Evolutionary conservation across 1,140 invertebrate species (phyloP).

Genomic region (Batillaria attramentaria): DNA sequence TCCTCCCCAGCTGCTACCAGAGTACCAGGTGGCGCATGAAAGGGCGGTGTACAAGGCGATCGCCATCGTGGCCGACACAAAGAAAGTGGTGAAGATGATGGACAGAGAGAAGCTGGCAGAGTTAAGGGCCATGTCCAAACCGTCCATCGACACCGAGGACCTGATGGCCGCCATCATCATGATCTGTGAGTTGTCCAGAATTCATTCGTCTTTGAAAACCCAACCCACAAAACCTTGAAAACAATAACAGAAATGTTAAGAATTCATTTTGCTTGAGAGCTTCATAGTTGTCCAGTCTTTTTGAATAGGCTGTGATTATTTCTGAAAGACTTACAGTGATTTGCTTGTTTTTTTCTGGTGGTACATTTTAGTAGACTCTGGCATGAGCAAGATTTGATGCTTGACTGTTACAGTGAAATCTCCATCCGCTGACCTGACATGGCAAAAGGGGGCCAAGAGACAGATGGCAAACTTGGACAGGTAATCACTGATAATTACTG

Average conservation of each 20-base stretch:
- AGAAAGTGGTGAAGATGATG: slow-evolving; percentile 70
- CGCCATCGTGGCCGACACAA: slow-evolving; percentile 70
- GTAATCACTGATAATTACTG: too few relatives aligned
- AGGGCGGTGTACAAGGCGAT: slow-evolving; percentile 71
- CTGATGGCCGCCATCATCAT: slow-evolving; percentile 71
- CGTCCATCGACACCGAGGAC: slow-evolving; percentile 69
- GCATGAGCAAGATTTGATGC: too few relatives aligned
- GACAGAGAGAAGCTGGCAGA: slow-evolving; percentile 67
- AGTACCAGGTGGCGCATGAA: slow-evolving; percentile 71
- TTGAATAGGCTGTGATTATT: too few relatives aligned
- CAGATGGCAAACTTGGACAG: slow-evolving; percentile 72
- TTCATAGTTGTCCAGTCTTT: too few relatives aligned
- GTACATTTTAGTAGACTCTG: too few relatives aligned
- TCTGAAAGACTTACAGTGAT: too few relatives aligned
- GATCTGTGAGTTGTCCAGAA: slow-evolving; percentile 67
- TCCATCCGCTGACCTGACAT: slow-evolving; percentile 70
- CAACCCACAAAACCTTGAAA: too few relatives aligned
- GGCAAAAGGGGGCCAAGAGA: slow-evolving; percentile 72
- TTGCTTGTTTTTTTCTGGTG: too few relatives aligned
- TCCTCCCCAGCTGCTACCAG: slow-evolving; percentile 64
- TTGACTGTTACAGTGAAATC: slow-evolving; percentile 65
- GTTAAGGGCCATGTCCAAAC: slow-evolving; percentile 69
- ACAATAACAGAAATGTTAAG: too few relatives aligned
- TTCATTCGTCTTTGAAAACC: too few relatives aligned
- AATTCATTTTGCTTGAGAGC: too few relatives aligned